A percentile compares a stretch with the other conserved stretches of the same genome.
Conservation (phyloP, 1,140 invertebrate species). For the Lasioglossum albipes region DNA sequence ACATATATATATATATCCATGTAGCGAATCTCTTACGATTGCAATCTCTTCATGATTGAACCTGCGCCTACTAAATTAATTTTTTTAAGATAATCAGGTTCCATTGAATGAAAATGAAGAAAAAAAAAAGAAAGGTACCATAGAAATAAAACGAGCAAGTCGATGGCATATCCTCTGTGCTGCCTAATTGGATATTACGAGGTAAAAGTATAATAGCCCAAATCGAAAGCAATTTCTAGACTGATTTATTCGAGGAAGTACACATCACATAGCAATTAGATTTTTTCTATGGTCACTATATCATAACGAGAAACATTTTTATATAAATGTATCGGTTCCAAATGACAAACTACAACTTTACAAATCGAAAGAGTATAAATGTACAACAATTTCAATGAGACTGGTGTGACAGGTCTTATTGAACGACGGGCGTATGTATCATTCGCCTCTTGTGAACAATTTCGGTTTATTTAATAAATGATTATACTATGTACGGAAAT, state of each 20-base stretch:
- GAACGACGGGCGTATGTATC: constrained; percentile 1
- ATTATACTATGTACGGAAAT: neutral
- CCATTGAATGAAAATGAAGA: constrained; percentile 5
- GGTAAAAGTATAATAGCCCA: constrained; percentile 25
- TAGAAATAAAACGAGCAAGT: constrained; percentile 11
- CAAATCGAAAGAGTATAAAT: neutral
- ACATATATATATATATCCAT: too few species aligned
- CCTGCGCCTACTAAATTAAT: constrained; percentile 39
- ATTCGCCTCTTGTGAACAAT: neutral
- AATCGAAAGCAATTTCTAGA: constrained; percentile 41
- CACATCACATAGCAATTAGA: constrained; percentile 2
- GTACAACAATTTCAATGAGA: constrained; percentile 13
- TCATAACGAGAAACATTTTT: neutral
- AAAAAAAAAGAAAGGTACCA: neutral
- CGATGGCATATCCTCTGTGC: constrained; percentile 32
- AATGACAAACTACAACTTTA: neutral
- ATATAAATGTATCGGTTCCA: neutral
- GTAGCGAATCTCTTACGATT: constrained; percentile 19
- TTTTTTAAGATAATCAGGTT: constrained; percentile 39
- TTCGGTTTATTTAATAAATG: neutral
- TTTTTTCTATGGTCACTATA: constrained; percentile 1
- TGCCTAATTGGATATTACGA: constrained; percentile 44
- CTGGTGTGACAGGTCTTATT: constrained; percentile 3
- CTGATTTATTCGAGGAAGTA: constrained; percentile 17
- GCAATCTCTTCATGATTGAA: constrained; percentile 38